These are phyloP conservation scores for Chrysolina haemoptera DNA, from an alignment of 2,888 invertebrate species.

Conservation along the genomic window DNA sequence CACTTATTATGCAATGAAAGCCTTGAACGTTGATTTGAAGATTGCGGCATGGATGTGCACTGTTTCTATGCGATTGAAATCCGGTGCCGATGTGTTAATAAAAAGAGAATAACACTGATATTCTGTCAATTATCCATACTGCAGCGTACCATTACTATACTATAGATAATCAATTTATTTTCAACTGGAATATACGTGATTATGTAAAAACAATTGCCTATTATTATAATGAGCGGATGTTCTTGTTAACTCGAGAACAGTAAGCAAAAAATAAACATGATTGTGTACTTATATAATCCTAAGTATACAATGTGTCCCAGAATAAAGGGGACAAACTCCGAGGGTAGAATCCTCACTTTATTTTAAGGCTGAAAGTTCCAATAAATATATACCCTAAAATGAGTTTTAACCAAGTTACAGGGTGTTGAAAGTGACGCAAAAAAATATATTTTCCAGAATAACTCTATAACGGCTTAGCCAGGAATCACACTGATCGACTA, in stretches of 20 bases:
- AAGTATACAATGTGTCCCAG: conserved; percentile 35
- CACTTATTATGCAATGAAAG: too few relatives aligned
- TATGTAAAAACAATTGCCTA: conserved; percentile 43
- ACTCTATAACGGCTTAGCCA: too few relatives aligned
- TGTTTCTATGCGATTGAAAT: neutral
- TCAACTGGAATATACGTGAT: conserved; percentile 33
- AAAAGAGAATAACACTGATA: neutral
- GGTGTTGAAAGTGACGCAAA: too few relatives aligned
- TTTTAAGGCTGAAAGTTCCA: too few relatives aligned
- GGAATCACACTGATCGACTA: too few relatives aligned
- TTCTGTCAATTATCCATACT: neutral
- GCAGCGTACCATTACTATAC: neutral
- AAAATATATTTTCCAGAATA: too few relatives aligned
- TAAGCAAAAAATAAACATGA: conserved; percentile 32
- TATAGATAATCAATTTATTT: conserved; percentile 41
- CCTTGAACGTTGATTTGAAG: too few relatives aligned
- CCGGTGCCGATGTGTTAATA: neutral
- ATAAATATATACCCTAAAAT: too few relatives aligned
- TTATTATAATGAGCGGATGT: conserved; percentile 46
- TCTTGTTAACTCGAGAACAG: conserved; percentile 38
- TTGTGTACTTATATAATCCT: conserved; percentile 41
- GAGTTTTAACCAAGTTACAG: too few relatives aligned
- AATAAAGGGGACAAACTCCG: too few relatives aligned
- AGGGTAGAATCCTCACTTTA: too few relatives aligned
- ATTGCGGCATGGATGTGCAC: too few relatives aligned